Conservation (phyloP, 2,797 vertebrate species). For the Pseudomugil gertrudae region DNA sequence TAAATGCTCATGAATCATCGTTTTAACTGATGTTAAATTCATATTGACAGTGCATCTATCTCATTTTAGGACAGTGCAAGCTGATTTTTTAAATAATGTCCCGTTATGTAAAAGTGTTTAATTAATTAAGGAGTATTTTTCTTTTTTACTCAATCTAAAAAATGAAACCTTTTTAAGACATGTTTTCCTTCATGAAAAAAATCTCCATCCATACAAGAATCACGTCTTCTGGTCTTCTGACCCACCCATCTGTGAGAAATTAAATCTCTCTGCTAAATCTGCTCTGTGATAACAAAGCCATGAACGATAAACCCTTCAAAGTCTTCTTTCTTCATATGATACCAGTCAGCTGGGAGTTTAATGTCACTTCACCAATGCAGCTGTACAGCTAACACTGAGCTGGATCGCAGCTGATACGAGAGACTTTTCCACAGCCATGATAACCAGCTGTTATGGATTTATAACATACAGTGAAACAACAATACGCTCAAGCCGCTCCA, state of each 20-base stretch:
- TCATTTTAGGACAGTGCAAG: not conserved
- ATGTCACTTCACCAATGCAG: constrained; percentile 27
- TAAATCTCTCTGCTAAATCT: constrained; percentile 29
- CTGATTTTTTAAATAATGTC: not conserved
- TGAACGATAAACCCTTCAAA: constrained; percentile 41
- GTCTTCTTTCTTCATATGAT: constrained; percentile 34
- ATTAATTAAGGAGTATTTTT: not conserved
- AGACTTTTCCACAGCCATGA: constrained; percentile 37
- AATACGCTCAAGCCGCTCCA: constrained; percentile 36
- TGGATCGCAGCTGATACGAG: constrained; percentile 24
- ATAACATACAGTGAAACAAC: constrained; percentile 52
- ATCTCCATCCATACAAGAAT: constrained; percentile 2
- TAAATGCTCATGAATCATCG: not conserved
- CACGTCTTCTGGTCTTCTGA: not conserved
- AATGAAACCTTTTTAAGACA: not conserved
- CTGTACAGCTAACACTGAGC: constrained; percentile 34
- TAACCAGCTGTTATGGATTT: constrained; percentile 57
- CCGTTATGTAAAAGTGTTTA: not conserved
- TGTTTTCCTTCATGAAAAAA: constrained; percentile 1
- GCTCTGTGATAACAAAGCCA: constrained; percentile 31
- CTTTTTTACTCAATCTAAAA: not conserved
- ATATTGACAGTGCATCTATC: not conserved
- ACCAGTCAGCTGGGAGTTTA: constrained; percentile 37
- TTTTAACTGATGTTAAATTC: not conserved
- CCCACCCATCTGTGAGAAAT: constrained; percentile 26